These are phyloP conservation scores for Chelon auratus DNA, from an alignment of 2,797 vertebrate species.

Conservation along the genomic window DNA sequence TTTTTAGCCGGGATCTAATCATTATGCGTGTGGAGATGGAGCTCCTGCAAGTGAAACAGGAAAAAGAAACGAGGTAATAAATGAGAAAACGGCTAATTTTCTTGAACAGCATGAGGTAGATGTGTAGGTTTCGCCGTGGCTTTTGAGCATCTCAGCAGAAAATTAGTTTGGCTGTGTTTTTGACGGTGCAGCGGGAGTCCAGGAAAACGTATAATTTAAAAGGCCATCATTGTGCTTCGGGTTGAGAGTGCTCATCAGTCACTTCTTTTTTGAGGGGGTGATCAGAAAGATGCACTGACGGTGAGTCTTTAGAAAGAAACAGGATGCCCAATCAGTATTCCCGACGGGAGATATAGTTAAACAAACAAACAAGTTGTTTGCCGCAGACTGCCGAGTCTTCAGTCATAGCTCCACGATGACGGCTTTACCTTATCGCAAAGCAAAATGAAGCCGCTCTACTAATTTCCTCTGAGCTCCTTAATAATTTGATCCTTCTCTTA, in stretches of 20 bases:
- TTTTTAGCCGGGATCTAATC: constrained; percentile 76
- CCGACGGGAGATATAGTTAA: not conserved
- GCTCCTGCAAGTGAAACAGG: constrained; percentile 43
- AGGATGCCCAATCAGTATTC: constrained; percentile 11
- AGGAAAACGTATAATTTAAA: constrained; percentile 45
- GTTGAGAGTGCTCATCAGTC: constrained; percentile 41
- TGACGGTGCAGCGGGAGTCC: constrained; percentile 39
- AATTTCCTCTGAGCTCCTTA: constrained; percentile 39
- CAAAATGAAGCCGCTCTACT: constrained; percentile 20
- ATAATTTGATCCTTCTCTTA: constrained; percentile 45
- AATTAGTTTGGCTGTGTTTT: constrained; percentile 46
- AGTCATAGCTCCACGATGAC: not conserved
- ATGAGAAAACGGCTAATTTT: constrained; percentile 70
- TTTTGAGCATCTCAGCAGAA: constrained; percentile 63
- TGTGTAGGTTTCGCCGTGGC: constrained; percentile 53
- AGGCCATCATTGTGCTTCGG: constrained; percentile 19
- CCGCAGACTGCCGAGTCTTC: not conserved
- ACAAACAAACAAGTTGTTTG: not conserved
- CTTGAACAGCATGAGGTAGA: constrained; percentile 67
- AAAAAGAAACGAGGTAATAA: constrained; percentile 56
- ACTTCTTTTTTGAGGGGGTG: constrained; percentile 7
- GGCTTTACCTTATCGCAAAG: not conserved
- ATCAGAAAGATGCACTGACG: constrained; percentile 6
- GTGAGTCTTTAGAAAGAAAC: constrained; percentile 13
- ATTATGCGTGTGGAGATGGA: constrained; percentile 54